Base-by-base conservation (phyloP, 2,888 invertebrate species). In the Pecten maximus region DNA sequence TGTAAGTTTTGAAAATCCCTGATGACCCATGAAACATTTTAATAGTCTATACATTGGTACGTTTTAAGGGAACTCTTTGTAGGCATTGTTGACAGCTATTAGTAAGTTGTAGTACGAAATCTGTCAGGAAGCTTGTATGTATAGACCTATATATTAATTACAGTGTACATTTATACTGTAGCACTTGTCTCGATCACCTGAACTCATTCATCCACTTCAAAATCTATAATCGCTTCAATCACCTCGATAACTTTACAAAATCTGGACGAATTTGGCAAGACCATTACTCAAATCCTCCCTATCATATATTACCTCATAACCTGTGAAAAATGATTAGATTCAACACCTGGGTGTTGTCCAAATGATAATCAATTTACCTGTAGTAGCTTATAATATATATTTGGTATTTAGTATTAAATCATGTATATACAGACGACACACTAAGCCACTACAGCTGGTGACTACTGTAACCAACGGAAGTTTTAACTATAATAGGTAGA, bases 311-410 rank as follows among this genome's bases (percentile, higher is more conserved):
- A 74, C 74, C 28, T 74, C 74, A 74, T 74, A 28, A 74, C 74
- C 74, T 74, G 0, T 74, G 74, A 23, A 74, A 15, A 35, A 8
- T 0, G 74, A 74, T 74, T 35, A 35, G 74, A 28, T 28, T 28
- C 35, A 74, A 74, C 74, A 74, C 74, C 74, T 74, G 74, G 74
- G 74, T 35, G 35, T 28, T 74, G 28, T 74, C 74, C 74, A 74
- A 74, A 12, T 74, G 74, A 74, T 74, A 74, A 74, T 28, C 74
- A 28, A 74, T 28, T 44, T 74, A 60, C 60, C 60, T 60, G 74
- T 74, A 74, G 6, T 74, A 74, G 35, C 35, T 74, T 10, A 28
- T n/a, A n/a, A n/a, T 74, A 74, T 74, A 74, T 35, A 48, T 23
- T 15, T 74, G 74, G 35, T 35, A 4, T 28, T 44, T 44, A 44